A percentile compares a stretch with the other conserved stretches of the same genome.
Evolutionary conservation across 1,140 invertebrate species (phyloP).

Genomic region (Reticulitermes speratus): DNA sequence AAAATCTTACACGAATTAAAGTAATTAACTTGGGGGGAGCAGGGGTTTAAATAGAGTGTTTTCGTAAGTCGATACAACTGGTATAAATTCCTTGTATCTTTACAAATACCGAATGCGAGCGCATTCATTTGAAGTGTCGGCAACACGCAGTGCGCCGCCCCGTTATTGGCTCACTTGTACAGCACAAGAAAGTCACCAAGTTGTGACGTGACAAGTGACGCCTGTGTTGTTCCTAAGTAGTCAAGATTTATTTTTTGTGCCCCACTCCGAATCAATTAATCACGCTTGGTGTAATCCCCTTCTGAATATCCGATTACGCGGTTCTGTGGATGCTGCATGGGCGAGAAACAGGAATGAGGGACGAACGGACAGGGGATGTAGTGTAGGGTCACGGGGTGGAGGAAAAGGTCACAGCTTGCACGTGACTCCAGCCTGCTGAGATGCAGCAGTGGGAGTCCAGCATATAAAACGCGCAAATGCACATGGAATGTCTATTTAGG

Average conservation of each 20-base stretch:
- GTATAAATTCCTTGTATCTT: too few relatives aligned
- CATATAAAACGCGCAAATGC: not conserved
- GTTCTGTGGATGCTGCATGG: slow-evolving; percentile 21
- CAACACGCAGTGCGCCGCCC: too few relatives aligned
- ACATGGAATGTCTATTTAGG: not conserved
- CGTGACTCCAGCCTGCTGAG: not conserved
- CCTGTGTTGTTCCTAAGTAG: not conserved
- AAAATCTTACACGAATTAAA: too few relatives aligned
- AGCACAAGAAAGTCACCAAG: too few relatives aligned
- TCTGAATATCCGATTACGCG: slow-evolving; percentile 31
- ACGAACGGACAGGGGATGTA: not conserved
- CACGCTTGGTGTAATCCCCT: slow-evolving; percentile 31
- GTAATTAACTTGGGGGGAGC: too few relatives aligned
- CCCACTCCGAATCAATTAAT: slow-evolving; percentile 26
- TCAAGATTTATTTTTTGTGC: slow-evolving; percentile 4
- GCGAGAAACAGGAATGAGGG: not conserved
- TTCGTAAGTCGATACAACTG: too few relatives aligned
- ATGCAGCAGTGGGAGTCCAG: too few relatives aligned
- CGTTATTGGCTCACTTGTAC: too few relatives aligned
- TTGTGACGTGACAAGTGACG: not conserved
- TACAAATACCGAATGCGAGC: too few relatives aligned
- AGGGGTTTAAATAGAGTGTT: too few relatives aligned
- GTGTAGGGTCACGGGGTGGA: not conserved
- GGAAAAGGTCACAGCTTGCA: slow-evolving; percentile 8
- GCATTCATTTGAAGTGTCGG: too few relatives aligned